A percentile compares a stretch with the other conserved stretches of the same genome.
Evolutionary conservation across 2,888 invertebrate species (phyloP).

Genomic region (Apamea crenata): DNA sequence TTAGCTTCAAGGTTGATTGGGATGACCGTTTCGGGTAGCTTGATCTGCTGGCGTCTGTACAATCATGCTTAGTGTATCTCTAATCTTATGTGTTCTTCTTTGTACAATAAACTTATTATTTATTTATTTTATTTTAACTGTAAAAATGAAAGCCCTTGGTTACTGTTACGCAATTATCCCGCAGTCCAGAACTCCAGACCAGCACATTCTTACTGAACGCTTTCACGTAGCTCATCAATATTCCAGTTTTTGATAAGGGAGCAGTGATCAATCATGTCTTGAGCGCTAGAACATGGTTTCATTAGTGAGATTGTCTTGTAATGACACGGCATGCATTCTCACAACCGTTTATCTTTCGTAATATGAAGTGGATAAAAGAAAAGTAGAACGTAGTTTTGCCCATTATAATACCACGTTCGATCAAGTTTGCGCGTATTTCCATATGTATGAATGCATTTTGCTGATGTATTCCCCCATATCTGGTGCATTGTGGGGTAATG

Average conservation of each 20-base stretch:
- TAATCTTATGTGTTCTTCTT: no score
- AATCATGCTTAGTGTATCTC: no score
- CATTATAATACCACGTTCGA: constrained; percentile 5
- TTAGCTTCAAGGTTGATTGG: no score
- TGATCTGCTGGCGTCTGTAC: no score
- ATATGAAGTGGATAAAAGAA: neutral
- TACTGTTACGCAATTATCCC: neutral
- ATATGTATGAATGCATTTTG: constrained; percentile 33
- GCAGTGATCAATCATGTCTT: constrained; percentile 50
- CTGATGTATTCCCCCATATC: constrained; percentile 35
- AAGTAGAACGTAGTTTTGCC: neutral
- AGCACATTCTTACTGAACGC: constrained; percentile 23
- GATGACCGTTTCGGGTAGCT: no score
- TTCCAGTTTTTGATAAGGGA: constrained; percentile 36
- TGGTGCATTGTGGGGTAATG: constrained; percentile 33
- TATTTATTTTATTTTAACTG: no score
- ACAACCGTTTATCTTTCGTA: neutral
- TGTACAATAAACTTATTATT: no score
- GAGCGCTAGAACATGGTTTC: constrained; percentile 38
- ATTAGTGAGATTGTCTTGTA: constrained; percentile 44
- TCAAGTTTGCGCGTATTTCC: constrained; percentile 19
- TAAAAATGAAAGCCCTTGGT: no score
- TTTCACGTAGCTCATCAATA: constrained; percentile 48
- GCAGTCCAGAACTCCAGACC: neutral
- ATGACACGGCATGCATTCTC: constrained; percentile 26